Percentiles rank a stretch among this genome's conserved stretches.
These are phyloP conservation scores for Tetramorium bicarinatum DNA, from an alignment of 2,888 invertebrate genomes.

Conservation along the genomic window DNA sequence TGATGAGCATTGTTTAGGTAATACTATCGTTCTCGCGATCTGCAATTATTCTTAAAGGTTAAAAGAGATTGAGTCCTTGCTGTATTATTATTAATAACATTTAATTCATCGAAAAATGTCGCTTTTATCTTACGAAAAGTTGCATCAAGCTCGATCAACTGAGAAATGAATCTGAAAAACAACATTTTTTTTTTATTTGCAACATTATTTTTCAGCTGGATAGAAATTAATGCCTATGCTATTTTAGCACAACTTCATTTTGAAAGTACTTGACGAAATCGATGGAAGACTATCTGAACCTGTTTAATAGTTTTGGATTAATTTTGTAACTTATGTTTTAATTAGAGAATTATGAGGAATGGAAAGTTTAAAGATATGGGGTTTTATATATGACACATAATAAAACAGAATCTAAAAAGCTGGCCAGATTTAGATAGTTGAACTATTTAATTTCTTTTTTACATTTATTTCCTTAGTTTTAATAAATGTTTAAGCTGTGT, in stretches of 20 bases:
- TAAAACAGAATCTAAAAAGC: not conserved
- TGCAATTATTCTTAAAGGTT: not conserved
- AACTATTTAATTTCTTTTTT: not conserved
- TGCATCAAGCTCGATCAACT: conserved; percentile 64
- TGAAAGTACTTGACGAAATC: not conserved
- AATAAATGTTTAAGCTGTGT: not conserved
- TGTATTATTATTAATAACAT: not conserved
- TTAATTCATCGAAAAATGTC: not conserved
- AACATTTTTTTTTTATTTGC: conserved; percentile 11
- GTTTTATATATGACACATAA: not conserved
- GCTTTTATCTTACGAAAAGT: conserved; percentile 28
- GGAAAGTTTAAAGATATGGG: not conserved
- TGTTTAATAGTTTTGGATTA: not conserved
- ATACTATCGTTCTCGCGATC: not conserved
- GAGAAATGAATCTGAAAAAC: conserved; percentile 50
- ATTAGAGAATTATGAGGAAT: not conserved
- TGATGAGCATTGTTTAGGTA: conserved; percentile 4
- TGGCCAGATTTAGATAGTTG: not conserved
- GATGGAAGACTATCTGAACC: not conserved
- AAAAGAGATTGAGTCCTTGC: not conserved
- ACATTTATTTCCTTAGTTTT: not conserved
- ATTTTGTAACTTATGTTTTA: not conserved
- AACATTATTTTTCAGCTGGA: conserved; percentile 2
- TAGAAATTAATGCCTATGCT: not conserved
- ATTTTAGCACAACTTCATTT: not conserved